Conservation (phyloP, 2,113 vertebrate species). For the Scortum barcoo region DNA sequence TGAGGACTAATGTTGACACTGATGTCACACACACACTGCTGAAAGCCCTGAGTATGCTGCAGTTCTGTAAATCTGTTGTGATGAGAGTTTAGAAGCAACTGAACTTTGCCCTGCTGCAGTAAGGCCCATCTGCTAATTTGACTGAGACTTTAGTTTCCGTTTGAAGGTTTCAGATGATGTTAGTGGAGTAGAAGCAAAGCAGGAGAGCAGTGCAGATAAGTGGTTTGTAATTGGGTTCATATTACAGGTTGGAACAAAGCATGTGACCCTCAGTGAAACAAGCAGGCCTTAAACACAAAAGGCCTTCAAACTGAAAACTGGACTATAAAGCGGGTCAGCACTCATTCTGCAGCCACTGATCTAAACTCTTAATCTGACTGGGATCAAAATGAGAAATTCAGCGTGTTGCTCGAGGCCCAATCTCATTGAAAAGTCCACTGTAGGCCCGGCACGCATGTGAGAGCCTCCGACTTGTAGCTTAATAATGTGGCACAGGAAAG, state of each 20-base stretch:
- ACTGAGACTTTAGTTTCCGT: neutral
- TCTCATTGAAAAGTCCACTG: neutral
- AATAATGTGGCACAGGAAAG: conserved; percentile 5
- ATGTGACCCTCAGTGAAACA: conserved; percentile 9
- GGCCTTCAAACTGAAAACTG: conserved; percentile 18
- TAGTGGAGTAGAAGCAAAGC: neutral
- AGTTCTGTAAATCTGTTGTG: conserved; percentile 6
- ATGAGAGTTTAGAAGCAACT: conserved; percentile 15
- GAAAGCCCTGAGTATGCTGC: neutral
- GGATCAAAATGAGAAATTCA: conserved; percentile 9
- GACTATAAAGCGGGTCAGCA: neutral
- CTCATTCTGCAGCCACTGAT: neutral
- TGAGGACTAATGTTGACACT: neutral
- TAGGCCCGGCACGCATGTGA: neutral
- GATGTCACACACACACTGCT: conserved; percentile 18
- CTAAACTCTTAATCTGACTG: conserved; percentile 4
- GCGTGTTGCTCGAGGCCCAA: neutral
- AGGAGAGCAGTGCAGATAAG: neutral
- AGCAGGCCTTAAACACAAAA: conserved; percentile 17
- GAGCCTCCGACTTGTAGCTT: neutral
- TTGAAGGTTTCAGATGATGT: neutral
- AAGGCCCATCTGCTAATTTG: neutral
- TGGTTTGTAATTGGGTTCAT: neutral
- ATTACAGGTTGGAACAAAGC: conserved; percentile 11
- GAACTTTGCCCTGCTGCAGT: conserved; percentile 10